Evolutionary conservation across 2,888 invertebrate species (phyloP), one percentile per base, ranked within the genome.

Genomic region (Eupsilia transversa): DNA sequence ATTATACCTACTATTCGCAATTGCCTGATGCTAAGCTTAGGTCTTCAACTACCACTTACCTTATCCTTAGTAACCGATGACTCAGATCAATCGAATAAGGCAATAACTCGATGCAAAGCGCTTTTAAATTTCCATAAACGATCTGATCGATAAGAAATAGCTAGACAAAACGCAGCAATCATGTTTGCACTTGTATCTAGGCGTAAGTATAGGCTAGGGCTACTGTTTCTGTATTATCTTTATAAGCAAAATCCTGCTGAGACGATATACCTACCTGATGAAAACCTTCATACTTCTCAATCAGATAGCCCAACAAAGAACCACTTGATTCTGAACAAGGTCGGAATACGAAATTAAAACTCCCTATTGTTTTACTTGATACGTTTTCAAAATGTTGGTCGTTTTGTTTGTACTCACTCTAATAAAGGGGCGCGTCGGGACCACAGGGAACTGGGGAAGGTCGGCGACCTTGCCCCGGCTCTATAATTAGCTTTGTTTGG

Each of bases 381-480:
- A 64, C 38, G 46, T 73, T 74, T 80, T 61, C 49, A 60, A 75
- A 74, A 72, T 73, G 63, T 77, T 46, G 61, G 30, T 75, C 41
- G 65, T 68, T 80, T 85, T 86, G 83, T 80, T 80, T 77, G 69
- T 56, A 46, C 49, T 66, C 49, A 38, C 54, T n/a, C 30, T 77
- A 74, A 75, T 77, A 83, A 81, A 86, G 77, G 84, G 85, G 83
- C 77, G 81, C 82, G 75, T 64, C 60, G 78, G 77, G 82, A 79
- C 75, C 73, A 67, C 83, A 81, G 86, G 85, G 80, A 82, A 86
- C 89, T 87, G 89, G 81, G 88, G 87, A 91, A 93, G 94, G 94
- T 94, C 93, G 88, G 83, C 83, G 94, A 93, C 94, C 94, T 94
- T 93, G 93, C 85, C 88, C 88, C 80, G 87, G 64, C 67, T 82